Conservation (phyloP, 2,888 invertebrate genomes). For the Cataglyphis altisquamis region DNA sequence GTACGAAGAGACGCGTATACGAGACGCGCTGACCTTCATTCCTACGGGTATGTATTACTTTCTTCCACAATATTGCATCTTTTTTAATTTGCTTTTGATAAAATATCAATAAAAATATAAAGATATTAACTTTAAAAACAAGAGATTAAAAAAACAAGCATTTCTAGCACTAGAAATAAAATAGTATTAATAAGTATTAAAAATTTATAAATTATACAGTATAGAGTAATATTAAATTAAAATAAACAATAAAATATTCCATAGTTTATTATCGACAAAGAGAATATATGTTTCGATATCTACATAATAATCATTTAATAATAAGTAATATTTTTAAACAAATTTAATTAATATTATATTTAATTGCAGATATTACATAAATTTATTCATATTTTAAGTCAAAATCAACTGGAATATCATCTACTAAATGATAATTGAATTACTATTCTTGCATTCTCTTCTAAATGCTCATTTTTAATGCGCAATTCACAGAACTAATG, state of each 20-base stretch:
- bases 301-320: slow-evolving; percentile 2
- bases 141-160: background rate
- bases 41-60: background rate
- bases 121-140: background rate
- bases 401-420: background rate
- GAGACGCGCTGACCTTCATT: background rate
- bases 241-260: background rate
- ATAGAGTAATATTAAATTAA: background rate
- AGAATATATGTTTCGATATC: background rate
- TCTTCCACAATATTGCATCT: background rate
- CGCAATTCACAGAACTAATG: background rate
- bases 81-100: slow-evolving; percentile 6
- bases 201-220: slow-evolving; percentile 16
- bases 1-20: background rate
- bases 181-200: background rate
- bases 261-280: background rate
- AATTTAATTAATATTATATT: slow-evolving; percentile 4
- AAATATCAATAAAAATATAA: slow-evolving; percentile 13
- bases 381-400: background rate
- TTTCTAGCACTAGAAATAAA: background rate
- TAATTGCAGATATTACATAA: background rate
- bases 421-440: background rate
- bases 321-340: background rate
- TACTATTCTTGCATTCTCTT: slow-evolving; percentile 13
- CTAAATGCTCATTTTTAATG: slow-evolving; percentile 4